Evolutionary conservation across 2,113 vertebrate species (phyloP), one percentile per base, ranked within the genome.

Genomic region (Rhinolophus ferrumequinum): DNA sequence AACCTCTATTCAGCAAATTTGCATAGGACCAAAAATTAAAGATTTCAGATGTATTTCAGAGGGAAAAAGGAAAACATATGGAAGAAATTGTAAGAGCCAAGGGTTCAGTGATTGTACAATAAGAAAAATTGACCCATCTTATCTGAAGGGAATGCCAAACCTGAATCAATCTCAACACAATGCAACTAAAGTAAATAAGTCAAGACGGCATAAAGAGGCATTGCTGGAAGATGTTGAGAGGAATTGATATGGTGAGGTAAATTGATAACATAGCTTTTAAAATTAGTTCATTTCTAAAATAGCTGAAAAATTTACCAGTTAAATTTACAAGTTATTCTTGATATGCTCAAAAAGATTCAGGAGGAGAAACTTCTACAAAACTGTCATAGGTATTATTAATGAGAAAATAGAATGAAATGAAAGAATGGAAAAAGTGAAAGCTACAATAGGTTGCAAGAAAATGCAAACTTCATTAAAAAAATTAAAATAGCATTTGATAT

Each of bases 401-500:
- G 30, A 56, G 30, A 60, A 19, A 87, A 80, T 3, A 82, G 33
- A 10, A 21, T 75, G 8, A 79, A 92, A 70, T n/a, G 2, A 77
- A 96, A 76, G 18, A 93, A 92, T 11, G 19, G 5, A 56, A 47
- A 89, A 70, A 10, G 15, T 13, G 24, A 89, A 87, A 12, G 33
- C 33, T 73, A 94, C 52, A 89, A 47, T 8, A 41, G 18, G 24
- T 50, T 60, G 2, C 13, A 72, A 58, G 35, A 95, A 92, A 72
- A 86, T 56, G 13, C 7, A 64, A 96, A 93, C 30, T 75, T 24
- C 14, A 87, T 64, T 26, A 69, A 13, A 77, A 97, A 93, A 92
- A 69, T 24, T 86, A 79, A 82, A 94, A 94, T 28, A 44, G 13
- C n/a, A 83, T 64, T 86, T 90, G 73, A 83, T 5, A 47, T 26